Evolutionary conservation across 2,113 vertebrate species (phyloP), one percentile per base, ranked within the genome.

Genomic region (Argyrosomus japonicus): DNA sequence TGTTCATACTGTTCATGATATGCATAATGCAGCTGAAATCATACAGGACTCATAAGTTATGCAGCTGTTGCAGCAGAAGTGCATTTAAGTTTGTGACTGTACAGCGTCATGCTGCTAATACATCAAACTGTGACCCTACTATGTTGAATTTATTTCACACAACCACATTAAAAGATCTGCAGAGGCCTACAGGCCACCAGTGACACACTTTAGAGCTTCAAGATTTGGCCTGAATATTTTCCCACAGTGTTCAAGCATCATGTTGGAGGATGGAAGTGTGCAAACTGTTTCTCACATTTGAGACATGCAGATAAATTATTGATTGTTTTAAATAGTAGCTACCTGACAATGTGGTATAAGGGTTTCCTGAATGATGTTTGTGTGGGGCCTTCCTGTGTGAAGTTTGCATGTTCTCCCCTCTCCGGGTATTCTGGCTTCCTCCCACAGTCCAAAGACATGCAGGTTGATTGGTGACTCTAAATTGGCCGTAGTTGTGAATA

Each of bases 121-220:
- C 61, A 77, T 85, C 83, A 85, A 81, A 88, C 79, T 79, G 67
- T 58, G 61, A 68, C 70, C 61, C 64, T 48, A 45, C 23, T 50
- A 81, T 74, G 86, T 74, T 81, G 85, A 68, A 83, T 86, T 87
- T 72, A 83, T 75, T 88, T 71, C 81, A 83, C 78, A 79, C 36
- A 73, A n/a, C n/a, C 54, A 68, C 82, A 69, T 82, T 75, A 80
- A 70, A 70, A 48, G 51, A 84, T 84, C 23, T 63, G 86, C 18
- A 15, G 19, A 75, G 61, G 79, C 90, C 88, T 68, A 10, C 23
- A 4, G 88, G 83, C 75, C 60, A 61, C 9, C 65, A 64, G 84
- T 85, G 73, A 81, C 86, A 91, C 86, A 89, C 79, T 91, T 91
- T 53, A 53, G 13, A 84, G 69, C 51, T 81, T 70, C 7, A 40